phyloP scores from a whole-genome alignment of 2,888 invertebrate species.

The Belgica antarctica region DNA sequence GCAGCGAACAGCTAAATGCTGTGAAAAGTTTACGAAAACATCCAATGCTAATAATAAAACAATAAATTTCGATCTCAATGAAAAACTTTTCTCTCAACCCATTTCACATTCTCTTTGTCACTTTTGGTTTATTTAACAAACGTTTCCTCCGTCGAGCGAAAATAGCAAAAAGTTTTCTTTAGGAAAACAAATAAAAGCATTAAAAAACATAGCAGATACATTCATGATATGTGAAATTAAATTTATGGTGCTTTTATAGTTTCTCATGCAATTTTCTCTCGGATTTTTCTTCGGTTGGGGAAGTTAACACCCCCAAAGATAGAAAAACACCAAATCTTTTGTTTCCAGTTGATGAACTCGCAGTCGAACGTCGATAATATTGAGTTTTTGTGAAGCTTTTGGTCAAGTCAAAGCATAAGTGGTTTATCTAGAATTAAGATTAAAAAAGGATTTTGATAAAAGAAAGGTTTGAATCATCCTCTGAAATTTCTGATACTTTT shows the following conservation, averaged over 20 bases:
- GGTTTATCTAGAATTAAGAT: too few relatives aligned
- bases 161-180: conserved; percentile 23
- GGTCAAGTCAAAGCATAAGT: too few relatives aligned
- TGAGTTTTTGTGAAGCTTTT: too few relatives aligned
- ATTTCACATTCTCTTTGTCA: conserved; percentile 33
- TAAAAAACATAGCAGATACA: conserved; percentile 3
- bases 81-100: conserved; percentile 27
- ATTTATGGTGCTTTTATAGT: conserved; percentile 34
- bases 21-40: neutral
- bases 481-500: too few relatives aligned
- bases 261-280: conserved; percentile 11
- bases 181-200: conserved; percentile 10
- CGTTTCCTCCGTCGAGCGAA: conserved; percentile 19
- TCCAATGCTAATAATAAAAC: conserved; percentile 33
- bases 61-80: conserved; percentile 19
- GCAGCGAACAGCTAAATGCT: neutral
- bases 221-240: conserved; percentile 31
- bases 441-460: too few relatives aligned
- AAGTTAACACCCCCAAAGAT: neutral
- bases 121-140: conserved; percentile 34
- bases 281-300: neutral
- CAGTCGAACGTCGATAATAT: too few relatives aligned
- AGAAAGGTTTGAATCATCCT: too few relatives aligned
- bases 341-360: too few relatives aligned
- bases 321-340: neutral